Base-by-base conservation (phyloP, 2,888 invertebrate species). In the Unio pictorum region DNA sequence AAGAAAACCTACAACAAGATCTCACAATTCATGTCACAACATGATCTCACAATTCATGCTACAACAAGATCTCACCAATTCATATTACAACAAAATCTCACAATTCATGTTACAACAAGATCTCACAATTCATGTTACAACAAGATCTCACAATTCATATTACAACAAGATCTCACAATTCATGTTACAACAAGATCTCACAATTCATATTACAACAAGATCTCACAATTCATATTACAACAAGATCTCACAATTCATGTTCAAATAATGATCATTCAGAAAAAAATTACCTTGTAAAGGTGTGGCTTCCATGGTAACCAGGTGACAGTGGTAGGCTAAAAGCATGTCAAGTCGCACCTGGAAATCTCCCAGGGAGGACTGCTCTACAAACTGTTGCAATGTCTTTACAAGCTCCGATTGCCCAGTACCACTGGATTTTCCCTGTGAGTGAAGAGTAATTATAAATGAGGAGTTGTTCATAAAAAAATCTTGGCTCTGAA, bases 311-410 rank as follows among this genome's bases (percentile, higher is more conserved):
- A 94, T 90, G 86, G 94, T 92, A 69, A 94, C 90, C 71, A 93
- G 90, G 87, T 97, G 96, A 79, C 95, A 94, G 87, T 96, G 95
- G 87, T 96, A 96, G 2, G 94, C 93, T 73, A 93, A 93, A 5
- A 99, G 90, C 74, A 98, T 92, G 72, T 94, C 92, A 68, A 99
- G 91, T 70, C 98, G 92, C 0, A 94, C 91, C 72, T 93, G 92
- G 86, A 94, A 99, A 90, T 98, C 97, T 0, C 95, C 96, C 55
- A 98, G 90, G 70, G 94, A 93, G 0, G 97, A 94, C 61, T 93
- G 93, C 83, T 95, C 95, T 88, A 99, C 93, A 87, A 97, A 97
- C 71, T 94, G 93, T 74, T 94, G 94, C 56, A 98, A 90, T 34
- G 79, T 71, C 61, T 79, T 75, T 8, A 72, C 67, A 17, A 86